Evolutionary conservation across 2,113 vertebrate genomes (phyloP).

Genomic region (Mus pahari): DNA sequence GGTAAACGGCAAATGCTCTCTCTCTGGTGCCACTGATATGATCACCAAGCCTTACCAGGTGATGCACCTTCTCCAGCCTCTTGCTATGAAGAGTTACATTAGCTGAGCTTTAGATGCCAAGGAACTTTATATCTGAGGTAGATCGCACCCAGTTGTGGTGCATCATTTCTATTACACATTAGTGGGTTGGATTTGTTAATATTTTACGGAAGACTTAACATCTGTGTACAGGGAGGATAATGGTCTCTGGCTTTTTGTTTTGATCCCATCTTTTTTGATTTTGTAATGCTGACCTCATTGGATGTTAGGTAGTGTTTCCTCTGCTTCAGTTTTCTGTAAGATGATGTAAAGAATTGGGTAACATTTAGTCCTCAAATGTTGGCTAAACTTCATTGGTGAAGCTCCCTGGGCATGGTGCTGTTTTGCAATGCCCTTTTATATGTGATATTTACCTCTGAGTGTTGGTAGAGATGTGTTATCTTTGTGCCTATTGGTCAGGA

Average conservation of each 20-base stretch:
- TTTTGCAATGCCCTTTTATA: background rate
- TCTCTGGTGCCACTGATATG: background rate
- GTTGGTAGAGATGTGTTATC: background rate
- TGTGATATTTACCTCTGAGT: background rate
- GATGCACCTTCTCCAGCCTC: background rate
- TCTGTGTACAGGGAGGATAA: background rate
- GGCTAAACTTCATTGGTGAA: background rate
- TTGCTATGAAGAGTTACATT: background rate
- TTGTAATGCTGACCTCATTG: background rate
- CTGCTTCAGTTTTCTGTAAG: background rate
- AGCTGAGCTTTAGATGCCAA: background rate
- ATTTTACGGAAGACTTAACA: background rate
- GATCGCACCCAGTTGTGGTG: background rate
- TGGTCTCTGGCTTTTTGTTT: background rate
- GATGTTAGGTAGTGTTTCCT: background rate
- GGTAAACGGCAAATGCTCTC: background rate
- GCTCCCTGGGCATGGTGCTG: background rate
- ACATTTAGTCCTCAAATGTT: background rate
- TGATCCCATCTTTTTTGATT: background rate
- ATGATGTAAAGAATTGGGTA: background rate
- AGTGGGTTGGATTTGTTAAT: background rate
- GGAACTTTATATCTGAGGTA: background rate
- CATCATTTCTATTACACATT: background rate
- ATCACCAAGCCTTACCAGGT: background rate
- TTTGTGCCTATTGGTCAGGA: background rate